phyloP scores from a whole-genome alignment of 2,888 invertebrate genomes.

The Melanostoma scalare region DNA sequence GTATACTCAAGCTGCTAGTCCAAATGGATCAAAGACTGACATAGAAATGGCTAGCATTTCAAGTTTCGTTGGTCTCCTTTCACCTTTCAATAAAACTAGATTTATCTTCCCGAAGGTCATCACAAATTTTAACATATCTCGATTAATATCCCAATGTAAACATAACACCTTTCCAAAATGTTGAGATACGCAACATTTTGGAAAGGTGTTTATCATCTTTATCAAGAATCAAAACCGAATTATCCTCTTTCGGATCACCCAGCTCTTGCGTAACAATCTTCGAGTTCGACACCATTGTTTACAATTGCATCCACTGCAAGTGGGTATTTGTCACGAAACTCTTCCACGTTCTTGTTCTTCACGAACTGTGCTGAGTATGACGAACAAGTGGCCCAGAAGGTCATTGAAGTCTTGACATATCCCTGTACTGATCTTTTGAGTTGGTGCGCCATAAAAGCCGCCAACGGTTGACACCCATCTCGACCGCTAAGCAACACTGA shows the following conservation, averaged over 20 bases:
- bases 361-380: conserved; percentile 54
- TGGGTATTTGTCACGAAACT: not conserved
- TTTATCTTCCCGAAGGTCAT: conserved; percentile 52
- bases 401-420: conserved; percentile 54
- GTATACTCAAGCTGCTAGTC: not conserved
- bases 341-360: conserved; percentile 43
- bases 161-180: conserved; percentile 39
- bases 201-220: not conserved
- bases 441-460: conserved; percentile 74
- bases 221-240: not conserved
- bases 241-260: not conserved
- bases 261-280: not conserved
- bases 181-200: too few relatives aligned
- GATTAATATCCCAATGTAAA: conserved; percentile 48
- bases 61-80: conserved; percentile 41
- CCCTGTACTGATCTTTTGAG: conserved; percentile 13
- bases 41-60: not conserved
- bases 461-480: conserved; percentile 72
- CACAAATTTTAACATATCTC: conserved; percentile 32
- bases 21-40: not conserved
- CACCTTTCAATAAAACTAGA: conserved; percentile 14
- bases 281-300: conserved; percentile 20
- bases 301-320: conserved; percentile 26
- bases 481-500: conserved; percentile 74
- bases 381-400: too few relatives aligned